Base-by-base conservation (phyloP, 2,797 vertebrate genomes). In the Enteromius anoplus region DNA sequence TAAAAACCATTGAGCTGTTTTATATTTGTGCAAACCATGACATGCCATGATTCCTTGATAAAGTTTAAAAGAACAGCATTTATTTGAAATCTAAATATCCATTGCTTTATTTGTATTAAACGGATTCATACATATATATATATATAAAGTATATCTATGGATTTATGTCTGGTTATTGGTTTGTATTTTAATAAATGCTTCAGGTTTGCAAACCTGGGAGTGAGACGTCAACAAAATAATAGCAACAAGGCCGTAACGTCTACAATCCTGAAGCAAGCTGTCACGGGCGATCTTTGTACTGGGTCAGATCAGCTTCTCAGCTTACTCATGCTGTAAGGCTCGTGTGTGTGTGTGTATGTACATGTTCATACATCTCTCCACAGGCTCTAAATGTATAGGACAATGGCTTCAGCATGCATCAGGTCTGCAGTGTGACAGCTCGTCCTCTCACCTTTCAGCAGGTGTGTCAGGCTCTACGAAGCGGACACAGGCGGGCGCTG, bases 391-490 rank as follows among this genome's bases (percentile, higher is more conserved):
- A 15, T 14, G 7, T 45, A 65, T 15, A 53, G 21, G 80, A 76
- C 62, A 68, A 51, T 5, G 11, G 34, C 17, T 23, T 76, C 72
- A 75, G 49, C 49, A 55, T 29, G 23, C 11, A 82, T 82, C 49
- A 29, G 15, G 8, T 68, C 32, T 62, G 58, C 15, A 32, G 75
- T 29, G 21, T 8, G 17, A 45, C 55, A 32, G 60, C 60, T 62
- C 60, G 34, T 40, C 55, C 62, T 0, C 93, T 95, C 92, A 99
- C 98, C 98, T 98, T 94, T 99, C 98, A 58, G 98, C 97, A 0
- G 98, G 96, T 90, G 98, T 98, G 95, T 99, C 98, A 0, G 97
- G 96, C 91, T 99, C 98, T 26, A 99, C 97, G 91, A 99, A 98
- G 88, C 97, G 95, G 91, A 99, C 94, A 71, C 97, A 94, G 21